phyloP scores from a whole-genome alignment of 2,113 vertebrate species.

The Sorex araneus region DNA sequence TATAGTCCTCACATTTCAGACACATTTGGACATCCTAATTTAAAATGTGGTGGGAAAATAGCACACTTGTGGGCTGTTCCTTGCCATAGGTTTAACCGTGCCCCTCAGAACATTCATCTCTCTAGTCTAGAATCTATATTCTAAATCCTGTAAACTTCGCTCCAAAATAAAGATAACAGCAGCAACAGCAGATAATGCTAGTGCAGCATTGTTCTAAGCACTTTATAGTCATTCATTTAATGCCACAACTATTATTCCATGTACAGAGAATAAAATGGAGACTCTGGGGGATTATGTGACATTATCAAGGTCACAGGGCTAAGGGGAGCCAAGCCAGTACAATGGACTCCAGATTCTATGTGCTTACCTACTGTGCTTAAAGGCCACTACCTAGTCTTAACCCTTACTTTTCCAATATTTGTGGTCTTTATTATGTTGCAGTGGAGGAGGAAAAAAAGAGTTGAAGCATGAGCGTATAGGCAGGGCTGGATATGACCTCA shows the following conservation, averaged over 20 bases:
- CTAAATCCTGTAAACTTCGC: slow-evolving; percentile 17
- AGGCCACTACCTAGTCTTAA: neutral
- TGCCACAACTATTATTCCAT: slow-evolving; percentile 1
- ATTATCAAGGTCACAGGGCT: slow-evolving; percentile 18
- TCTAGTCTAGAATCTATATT: slow-evolving; percentile 48
- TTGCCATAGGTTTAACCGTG: slow-evolving; percentile 64
- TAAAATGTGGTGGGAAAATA: slow-evolving; percentile 78
- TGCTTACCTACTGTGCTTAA: slow-evolving; percentile 17
- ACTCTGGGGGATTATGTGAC: neutral
- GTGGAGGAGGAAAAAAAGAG: neutral
- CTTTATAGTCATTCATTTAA: slow-evolving; percentile 21
- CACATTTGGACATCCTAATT: slow-evolving; percentile 76
- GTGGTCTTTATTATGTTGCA: neutral
- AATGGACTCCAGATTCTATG: slow-evolving; percentile 19
- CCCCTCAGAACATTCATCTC: slow-evolving; percentile 40
- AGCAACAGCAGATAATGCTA: neutral
- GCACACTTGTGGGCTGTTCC: slow-evolving; percentile 69
- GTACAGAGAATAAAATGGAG: slow-evolving; percentile 50
- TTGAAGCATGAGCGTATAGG: neutral
- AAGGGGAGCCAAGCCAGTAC: neutral
- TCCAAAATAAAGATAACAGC: slow-evolving; percentile 43
- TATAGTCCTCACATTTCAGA: slow-evolving; percentile 73
- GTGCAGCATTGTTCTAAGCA: neutral
- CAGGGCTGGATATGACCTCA: neutral
- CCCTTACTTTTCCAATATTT: slow-evolving; percentile 28